Percentiles rank a stretch among this genome's conserved stretches.
Conservation (phyloP, 2,113 vertebrate species). For the Hippocampus barbouri region DNA sequence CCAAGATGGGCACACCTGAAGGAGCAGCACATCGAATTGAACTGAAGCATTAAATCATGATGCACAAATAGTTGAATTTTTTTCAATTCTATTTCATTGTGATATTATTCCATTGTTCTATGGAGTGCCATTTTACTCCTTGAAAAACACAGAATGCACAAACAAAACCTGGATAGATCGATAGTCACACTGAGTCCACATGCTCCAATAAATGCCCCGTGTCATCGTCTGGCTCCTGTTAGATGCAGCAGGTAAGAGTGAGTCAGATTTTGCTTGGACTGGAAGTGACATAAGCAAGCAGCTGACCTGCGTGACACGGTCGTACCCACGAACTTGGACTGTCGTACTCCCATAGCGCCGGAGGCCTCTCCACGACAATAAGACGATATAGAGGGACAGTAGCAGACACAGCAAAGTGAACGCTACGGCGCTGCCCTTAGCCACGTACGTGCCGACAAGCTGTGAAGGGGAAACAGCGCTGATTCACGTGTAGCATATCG, state of each 20-base stretch:
- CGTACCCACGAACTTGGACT: constrained; percentile 49
- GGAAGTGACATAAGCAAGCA: neutral
- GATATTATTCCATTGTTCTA: too few species aligned
- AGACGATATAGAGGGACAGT: constrained; percentile 58
- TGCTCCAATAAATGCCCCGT: constrained; percentile 48
- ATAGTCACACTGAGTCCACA: constrained; percentile 39
- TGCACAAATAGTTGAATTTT: too few species aligned
- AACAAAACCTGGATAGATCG: neutral
- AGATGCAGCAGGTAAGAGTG: neutral
- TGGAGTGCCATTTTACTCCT: too few species aligned
- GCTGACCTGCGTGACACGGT: constrained; percentile 52
- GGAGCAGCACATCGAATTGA: too few species aligned
- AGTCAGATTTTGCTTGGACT: neutral
- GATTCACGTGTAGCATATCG: neutral
- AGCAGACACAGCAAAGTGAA: constrained; percentile 58
- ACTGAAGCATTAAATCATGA: too few species aligned
- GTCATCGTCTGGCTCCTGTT: constrained; percentile 55
- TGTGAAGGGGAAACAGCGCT: constrained; percentile 13
- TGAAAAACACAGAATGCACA: too few species aligned
- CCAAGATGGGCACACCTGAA: too few species aligned
- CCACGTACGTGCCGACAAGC: constrained; percentile 54
- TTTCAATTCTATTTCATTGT: too few species aligned
- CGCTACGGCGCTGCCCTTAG: constrained; percentile 52
- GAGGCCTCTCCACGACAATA: constrained; percentile 67
- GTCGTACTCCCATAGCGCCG: constrained; percentile 48